These are phyloP conservation scores for Ditula angustiorana DNA, from an alignment of 2,888 invertebrate species.

Conservation along the genomic window DNA sequence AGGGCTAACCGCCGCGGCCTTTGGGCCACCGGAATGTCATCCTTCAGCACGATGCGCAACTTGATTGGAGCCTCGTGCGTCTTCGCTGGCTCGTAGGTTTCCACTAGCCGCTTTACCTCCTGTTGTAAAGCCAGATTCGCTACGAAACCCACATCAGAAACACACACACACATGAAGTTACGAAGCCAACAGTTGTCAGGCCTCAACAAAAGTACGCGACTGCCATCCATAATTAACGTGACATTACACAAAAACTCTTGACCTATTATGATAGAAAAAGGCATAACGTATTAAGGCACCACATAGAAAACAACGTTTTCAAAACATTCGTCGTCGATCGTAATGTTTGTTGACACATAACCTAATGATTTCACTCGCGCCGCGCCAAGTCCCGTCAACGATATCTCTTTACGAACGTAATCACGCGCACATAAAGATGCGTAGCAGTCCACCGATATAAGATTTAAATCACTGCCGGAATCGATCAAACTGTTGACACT, in stretches of 20 bases:
- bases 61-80: slow-evolving; percentile 2
- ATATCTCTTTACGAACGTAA: not conserved
- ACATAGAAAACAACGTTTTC: not conserved
- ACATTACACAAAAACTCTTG: not conserved
- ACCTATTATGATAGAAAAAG: not conserved
- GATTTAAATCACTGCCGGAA: slow-evolving; percentile 5
- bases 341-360: not conserved
- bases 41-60: not conserved
- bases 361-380: not conserved
- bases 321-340: not conserved
- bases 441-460: not conserved
- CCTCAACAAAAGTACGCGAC: not conserved
- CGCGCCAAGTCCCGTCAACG: not conserved
- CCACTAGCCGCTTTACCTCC: not conserved
- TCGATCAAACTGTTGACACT: not conserved
- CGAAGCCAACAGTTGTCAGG: not conserved
- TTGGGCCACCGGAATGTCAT: slow-evolving; percentile 5
- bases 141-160: not conserved
- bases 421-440: not conserved
- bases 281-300: not conserved
- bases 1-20: slow-evolving; percentile 3
- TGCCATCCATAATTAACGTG: not conserved
- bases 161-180: not conserved
- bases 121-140: not conserved
- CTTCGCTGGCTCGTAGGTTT: not conserved